Evolutionary conservation across 2,797 vertebrate genomes (phyloP).

Genomic region (Protosalanx chinensis): DNA sequence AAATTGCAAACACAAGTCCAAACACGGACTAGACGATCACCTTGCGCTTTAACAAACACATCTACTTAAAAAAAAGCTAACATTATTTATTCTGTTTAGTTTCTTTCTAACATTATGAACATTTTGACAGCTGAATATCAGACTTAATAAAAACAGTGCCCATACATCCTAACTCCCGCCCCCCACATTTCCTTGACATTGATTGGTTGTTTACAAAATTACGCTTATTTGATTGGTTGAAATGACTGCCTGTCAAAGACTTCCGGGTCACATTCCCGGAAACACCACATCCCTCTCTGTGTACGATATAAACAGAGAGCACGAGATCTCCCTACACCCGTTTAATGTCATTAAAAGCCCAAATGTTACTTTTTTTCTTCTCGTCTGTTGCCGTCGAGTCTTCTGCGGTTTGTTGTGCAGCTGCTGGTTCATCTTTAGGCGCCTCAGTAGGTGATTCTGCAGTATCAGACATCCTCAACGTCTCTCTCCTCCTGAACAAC

Average conservation of each 20-base stretch:
- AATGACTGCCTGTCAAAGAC: constrained; percentile 24
- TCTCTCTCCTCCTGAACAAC: background rate
- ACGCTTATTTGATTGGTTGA: constrained; percentile 45
- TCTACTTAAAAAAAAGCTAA: background rate
- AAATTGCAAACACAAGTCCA: too few relatives aligned
- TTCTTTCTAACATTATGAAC: constrained; percentile 23
- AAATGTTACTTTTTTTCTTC: constrained; percentile 77
- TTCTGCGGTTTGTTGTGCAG: constrained; percentile 58
- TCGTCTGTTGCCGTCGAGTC: constrained; percentile 65
- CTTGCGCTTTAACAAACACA: too few relatives aligned
- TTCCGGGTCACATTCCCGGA: constrained; percentile 43
- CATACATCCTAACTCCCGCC: background rate
- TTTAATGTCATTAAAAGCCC: background rate
- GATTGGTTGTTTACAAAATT: constrained; percentile 44
- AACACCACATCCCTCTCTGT: constrained; percentile 19
- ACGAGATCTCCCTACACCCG: background rate
- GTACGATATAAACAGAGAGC: constrained; percentile 4
- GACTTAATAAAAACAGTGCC: constrained; percentile 28
- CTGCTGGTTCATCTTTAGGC: constrained; percentile 64
- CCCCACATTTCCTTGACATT: background rate
- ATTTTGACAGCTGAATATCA: constrained; percentile 18
- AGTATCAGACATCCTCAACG: constrained; percentile 71
- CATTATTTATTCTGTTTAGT: background rate
- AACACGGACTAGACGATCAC: too few relatives aligned
- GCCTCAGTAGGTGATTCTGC: constrained; percentile 73